phyloP scores from a whole-genome alignment of 2,797 vertebrate species.

The Sebastes iracundus region DNA sequence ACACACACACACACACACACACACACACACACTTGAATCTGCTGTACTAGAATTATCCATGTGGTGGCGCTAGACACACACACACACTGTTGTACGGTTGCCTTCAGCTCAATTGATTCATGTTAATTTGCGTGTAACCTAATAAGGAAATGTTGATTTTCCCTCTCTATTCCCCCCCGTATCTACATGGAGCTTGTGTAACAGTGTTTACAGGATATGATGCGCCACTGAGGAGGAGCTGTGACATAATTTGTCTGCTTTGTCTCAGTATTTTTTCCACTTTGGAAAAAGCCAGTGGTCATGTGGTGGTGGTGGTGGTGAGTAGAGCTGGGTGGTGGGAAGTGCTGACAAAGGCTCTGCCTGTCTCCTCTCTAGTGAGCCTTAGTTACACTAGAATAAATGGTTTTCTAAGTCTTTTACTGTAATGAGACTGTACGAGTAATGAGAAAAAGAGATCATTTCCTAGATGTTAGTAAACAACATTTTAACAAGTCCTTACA shows the following conservation, averaged over 20 bases:
- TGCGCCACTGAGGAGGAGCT: neutral
- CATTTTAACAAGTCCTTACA: neutral
- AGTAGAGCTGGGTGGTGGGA: neutral
- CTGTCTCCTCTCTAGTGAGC: neutral
- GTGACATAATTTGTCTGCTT: neutral
- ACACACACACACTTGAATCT: neutral
- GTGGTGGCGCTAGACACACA: conserved; percentile 36
- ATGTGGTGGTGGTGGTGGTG: neutral
- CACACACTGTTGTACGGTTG: neutral
- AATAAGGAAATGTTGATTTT: conserved; percentile 29
- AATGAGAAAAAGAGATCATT: neutral
- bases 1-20: neutral
- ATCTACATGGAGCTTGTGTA: neutral
- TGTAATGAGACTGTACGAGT: neutral
- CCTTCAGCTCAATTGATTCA: neutral
- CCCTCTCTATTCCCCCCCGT: neutral
- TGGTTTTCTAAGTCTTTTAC: neutral
- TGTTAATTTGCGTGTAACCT: conserved; percentile 2
- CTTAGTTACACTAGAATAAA: neutral
- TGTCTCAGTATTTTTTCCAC: neutral
- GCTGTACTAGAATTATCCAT: conserved; percentile 40
- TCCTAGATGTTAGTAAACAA: neutral
- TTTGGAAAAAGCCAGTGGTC: neutral
- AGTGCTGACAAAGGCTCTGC: neutral
- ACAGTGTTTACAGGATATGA: conserved; percentile 1